These are phyloP conservation scores for Alouatta palliata DNA, from an alignment of 2,113 vertebrate species.

Conservation along the genomic window DNA sequence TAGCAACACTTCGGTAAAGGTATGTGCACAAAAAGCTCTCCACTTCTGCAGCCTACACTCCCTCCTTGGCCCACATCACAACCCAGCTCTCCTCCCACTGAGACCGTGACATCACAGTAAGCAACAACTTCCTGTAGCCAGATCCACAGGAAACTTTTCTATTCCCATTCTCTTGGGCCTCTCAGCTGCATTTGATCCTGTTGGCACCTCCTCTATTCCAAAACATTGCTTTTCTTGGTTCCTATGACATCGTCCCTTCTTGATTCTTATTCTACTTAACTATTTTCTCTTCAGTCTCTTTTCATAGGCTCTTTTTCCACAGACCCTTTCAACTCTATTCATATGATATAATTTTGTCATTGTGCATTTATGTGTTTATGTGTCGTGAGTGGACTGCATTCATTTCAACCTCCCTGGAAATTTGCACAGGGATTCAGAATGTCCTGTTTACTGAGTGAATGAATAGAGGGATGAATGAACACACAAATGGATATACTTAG, in stretches of 20 bases:
- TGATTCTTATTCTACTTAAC: background rate
- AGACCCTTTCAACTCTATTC: background rate
- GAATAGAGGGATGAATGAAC: background rate
- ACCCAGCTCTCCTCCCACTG: background rate
- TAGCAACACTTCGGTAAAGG: background rate
- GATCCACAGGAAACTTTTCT: fast-evolving
- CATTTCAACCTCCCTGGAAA: background rate
- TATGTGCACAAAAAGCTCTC: background rate
- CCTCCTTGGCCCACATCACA: background rate
- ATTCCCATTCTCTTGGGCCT: background rate
- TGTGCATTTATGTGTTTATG: background rate
- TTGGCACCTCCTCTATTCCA: background rate
- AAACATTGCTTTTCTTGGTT: background rate
- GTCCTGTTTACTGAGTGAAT: fast-evolving
- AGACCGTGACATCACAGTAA: fast-evolving
- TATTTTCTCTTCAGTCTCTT: background rate
- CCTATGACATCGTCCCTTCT: background rate
- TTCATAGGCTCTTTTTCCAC: background rate
- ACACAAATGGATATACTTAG: background rate
- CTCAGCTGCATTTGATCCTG: too few relatives aligned
- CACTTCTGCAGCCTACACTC: background rate
- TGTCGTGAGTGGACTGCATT: background rate
- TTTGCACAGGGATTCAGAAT: background rate
- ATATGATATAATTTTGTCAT: background rate
- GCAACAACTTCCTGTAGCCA: background rate